Percentiles rank a stretch among this genome's conserved stretches.
These are phyloP conservation scores for Achroia grisella DNA, from an alignment of 1,140 invertebrate species.

Conservation along the genomic window DNA sequence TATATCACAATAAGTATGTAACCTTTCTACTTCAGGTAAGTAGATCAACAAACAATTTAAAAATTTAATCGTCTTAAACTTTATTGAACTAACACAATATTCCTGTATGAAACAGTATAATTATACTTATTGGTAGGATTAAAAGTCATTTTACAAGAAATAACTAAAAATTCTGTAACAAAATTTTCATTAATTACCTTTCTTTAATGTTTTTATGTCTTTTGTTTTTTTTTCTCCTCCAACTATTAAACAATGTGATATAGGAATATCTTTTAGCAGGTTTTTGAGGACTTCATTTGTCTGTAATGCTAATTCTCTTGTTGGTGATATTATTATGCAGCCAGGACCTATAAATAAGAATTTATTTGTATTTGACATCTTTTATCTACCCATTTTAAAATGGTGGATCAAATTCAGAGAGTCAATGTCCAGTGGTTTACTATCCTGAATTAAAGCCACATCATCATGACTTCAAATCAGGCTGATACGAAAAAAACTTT, in stretches of 20 bases:
- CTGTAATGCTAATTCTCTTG: slow-evolving; percentile 93
- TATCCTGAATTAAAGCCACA: too few relatives aligned
- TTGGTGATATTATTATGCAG: slow-evolving; percentile 92
- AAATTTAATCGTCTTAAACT: too few relatives aligned
- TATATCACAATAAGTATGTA: too few relatives aligned
- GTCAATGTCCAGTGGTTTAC: neutral
- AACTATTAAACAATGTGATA: slow-evolving; percentile 91
- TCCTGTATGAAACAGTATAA: too few relatives aligned
- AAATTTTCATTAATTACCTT: slow-evolving; percentile 56
- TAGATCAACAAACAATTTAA: too few relatives aligned
- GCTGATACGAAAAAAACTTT: too few relatives aligned
- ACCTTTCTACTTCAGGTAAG: too few relatives aligned
- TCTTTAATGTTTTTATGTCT: slow-evolving; percentile 80
- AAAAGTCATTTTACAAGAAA: too few relatives aligned
- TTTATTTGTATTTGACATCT: neutral
- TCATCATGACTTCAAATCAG: too few relatives aligned
- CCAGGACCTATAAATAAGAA: slow-evolving; percentile 77
- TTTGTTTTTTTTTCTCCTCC: slow-evolving; percentile 86
- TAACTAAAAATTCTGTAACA: too few relatives aligned
- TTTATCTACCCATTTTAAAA: slow-evolving; percentile 59
- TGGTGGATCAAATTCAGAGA: slow-evolving; percentile 26
- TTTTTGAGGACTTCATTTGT: slow-evolving; percentile 91
- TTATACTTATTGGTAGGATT: too few relatives aligned
- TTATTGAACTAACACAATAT: too few relatives aligned
- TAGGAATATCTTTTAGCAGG: slow-evolving; percentile 85